Conservation (phyloP, 2,113 vertebrate genomes). For the Riparia riparia region DNA sequence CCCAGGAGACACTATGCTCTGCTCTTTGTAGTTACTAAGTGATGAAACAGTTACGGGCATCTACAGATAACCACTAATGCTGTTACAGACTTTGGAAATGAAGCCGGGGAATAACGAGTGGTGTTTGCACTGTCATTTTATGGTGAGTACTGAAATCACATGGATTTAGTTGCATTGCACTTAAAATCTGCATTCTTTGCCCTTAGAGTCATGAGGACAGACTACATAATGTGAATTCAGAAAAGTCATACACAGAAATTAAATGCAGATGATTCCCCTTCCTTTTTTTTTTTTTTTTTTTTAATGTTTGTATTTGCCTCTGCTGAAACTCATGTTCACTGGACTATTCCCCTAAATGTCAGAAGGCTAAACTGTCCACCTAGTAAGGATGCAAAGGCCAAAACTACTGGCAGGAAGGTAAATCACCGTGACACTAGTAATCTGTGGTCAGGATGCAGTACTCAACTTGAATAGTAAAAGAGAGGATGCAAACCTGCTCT, state of each 20-base stretch:
- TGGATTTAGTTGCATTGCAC: neutral
- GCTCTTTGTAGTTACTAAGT: neutral
- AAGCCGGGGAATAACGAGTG: neutral
- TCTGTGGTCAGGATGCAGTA: neutral
- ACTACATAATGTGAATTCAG: neutral
- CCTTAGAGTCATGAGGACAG: neutral
- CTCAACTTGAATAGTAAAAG: neutral
- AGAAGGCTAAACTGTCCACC: neutral
- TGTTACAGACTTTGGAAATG: neutral
- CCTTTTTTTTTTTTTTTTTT: neutral
- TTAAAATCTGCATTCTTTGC: neutral
- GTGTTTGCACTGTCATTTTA: neutral
- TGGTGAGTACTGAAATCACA: neutral
- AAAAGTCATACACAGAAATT: neutral
- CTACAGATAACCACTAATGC: neutral
- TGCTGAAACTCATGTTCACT: neutral
- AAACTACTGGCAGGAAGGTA: slow-evolving; percentile 5
- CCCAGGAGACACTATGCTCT: neutral
- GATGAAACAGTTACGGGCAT: neutral
- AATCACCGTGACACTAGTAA: neutral
- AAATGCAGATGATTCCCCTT: neutral
- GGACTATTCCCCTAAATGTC: neutral
- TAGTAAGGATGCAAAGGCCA: neutral
- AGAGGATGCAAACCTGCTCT: neutral
- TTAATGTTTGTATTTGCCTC: neutral